A percentile compares a stretch with the other conserved stretches of the same genome.
phyloP scores from a whole-genome alignment of 2,113 vertebrate species.

The Pogona vitticeps region DNA sequence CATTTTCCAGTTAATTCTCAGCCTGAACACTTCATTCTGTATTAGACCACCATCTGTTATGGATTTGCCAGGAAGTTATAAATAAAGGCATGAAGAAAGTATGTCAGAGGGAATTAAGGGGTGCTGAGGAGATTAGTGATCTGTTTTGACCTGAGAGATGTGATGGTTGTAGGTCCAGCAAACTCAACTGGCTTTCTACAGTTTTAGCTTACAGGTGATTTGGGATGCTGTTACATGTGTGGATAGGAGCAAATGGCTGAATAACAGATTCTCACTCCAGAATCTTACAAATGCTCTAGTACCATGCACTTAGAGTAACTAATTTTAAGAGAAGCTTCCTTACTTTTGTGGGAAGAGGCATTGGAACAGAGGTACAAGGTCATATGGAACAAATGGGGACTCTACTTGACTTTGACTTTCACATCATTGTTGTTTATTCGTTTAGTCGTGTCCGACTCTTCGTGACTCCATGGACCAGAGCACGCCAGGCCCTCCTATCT shows the following conservation, averaged over 20 bases:
- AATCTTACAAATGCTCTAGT: neutral
- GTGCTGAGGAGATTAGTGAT: neutral
- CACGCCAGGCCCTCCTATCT: no score
- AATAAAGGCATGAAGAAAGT: neutral
- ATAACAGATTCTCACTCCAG: no score
- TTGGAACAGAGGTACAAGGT: neutral
- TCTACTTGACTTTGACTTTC: no score
- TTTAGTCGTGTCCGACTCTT: no score
- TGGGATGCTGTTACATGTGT: neutral
- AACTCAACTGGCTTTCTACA: neutral
- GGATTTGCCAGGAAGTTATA: neutral
- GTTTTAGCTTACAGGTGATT: neutral
- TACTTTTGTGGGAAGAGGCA: neutral
- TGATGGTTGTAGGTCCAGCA: neutral
- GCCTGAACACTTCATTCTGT: neutral
- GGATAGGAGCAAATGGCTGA: neutral
- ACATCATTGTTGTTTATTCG: no score
- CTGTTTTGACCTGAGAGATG: neutral
- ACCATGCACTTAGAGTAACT: neutral
- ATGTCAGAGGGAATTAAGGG: neutral
- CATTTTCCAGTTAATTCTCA: conserved; percentile 16
- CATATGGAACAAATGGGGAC: neutral
- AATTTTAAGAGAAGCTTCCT: neutral
- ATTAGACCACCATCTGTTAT: neutral
- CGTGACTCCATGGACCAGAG: no score